phyloP scores from a whole-genome alignment of 2,797 vertebrate species.

The Mormyrops boulengeri region DNA sequence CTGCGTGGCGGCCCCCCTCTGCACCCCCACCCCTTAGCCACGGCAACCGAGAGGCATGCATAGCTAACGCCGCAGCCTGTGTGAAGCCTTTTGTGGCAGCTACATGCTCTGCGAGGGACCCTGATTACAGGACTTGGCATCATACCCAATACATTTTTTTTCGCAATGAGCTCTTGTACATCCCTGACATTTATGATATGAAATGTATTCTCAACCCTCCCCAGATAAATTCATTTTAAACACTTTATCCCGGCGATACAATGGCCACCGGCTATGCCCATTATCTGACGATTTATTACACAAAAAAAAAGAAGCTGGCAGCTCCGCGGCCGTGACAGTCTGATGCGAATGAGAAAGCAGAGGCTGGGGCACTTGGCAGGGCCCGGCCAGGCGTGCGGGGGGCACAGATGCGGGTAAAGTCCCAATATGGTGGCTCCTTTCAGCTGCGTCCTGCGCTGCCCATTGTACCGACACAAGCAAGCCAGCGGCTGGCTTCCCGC shows the following conservation, averaged over 20 bases:
- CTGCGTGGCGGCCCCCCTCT: constrained; percentile 59
- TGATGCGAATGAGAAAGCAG: constrained; percentile 43
- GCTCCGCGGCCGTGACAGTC: constrained; percentile 47
- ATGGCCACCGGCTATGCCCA: constrained; percentile 70
- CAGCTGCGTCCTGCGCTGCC: constrained; percentile 35
- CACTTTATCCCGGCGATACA: constrained; percentile 73
- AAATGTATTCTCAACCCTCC: constrained; percentile 79
- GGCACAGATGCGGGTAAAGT: constrained; percentile 51
- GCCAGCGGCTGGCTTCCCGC: not conserved
- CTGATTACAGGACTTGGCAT: constrained; percentile 81
- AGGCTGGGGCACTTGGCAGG: constrained; percentile 56
- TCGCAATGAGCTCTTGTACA: constrained; percentile 72
- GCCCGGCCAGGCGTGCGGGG: constrained; percentile 16
- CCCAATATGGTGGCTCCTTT: constrained; percentile 41
- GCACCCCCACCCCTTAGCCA: constrained; percentile 52
- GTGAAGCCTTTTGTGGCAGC: constrained; percentile 70
- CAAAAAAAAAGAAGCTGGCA: constrained; percentile 42
- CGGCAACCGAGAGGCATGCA: constrained; percentile 78
- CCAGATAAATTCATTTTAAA: constrained; percentile 88
- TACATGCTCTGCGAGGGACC: constrained; percentile 70
- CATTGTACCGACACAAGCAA: constrained; percentile 30
- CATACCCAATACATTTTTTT: constrained; percentile 72
- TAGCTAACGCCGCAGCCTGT: constrained; percentile 73
- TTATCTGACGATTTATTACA: constrained; percentile 75
- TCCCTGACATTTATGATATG: constrained; percentile 78